These are phyloP conservation scores for Tetragonula carbonaria DNA, from an alignment of 2,888 invertebrate species.

Conservation along the genomic window DNA sequence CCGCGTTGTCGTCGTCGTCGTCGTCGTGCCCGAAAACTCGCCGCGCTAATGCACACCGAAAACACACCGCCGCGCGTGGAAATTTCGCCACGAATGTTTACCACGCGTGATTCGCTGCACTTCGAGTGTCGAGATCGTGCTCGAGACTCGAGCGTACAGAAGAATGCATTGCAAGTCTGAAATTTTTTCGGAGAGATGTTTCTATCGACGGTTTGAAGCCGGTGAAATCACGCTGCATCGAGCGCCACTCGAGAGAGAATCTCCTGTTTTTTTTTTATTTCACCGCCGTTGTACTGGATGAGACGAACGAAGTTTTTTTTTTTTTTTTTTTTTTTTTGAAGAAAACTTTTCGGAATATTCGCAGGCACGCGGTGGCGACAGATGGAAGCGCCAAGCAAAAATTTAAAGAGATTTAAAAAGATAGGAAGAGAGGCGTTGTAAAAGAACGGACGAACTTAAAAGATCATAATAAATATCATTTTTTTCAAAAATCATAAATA, in stretches of 20 bases:
- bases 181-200: no score
- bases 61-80: conserved; percentile 3
- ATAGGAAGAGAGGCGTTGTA: neutral
- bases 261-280: no score
- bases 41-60: conserved; percentile 13
- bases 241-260: neutral
- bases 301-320: neutral
- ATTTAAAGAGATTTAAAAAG: neutral
- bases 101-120: neutral
- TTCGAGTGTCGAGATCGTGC: neutral
- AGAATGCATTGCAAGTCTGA: no score
- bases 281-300: no score
- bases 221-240: neutral
- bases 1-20: neutral
- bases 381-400: neutral
- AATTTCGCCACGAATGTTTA: conserved; percentile 10
- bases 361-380: neutral
- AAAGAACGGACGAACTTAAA: no score
- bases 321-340: no score
- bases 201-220: neutral
- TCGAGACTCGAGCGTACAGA: neutral
- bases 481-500: no score
- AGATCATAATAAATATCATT: no score
- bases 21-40: conserved; percentile 30
- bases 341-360: neutral